Conservation (phyloP, 2,113 vertebrate genomes). For the Pheucticus melanocephalus region DNA sequence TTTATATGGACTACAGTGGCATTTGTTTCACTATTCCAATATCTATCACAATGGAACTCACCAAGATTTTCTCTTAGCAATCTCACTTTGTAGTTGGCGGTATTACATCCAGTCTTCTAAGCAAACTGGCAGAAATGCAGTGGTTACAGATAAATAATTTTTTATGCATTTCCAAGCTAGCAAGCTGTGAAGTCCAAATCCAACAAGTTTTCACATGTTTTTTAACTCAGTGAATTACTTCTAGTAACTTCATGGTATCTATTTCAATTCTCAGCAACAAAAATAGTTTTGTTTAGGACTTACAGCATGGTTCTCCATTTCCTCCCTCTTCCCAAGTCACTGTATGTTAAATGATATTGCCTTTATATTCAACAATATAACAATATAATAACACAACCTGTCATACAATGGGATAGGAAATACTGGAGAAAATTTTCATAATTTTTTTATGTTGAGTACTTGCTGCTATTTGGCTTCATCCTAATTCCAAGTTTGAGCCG, state of each 20-base stretch:
- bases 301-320: constrained; percentile 5
- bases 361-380: constrained; percentile 14
- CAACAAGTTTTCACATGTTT: not conserved
- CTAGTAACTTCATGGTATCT: not conserved
- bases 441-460: not conserved
- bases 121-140: not conserved
- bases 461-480: constrained; percentile 6
- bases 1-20: not conserved
- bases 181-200: not conserved
- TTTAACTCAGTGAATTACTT: not conserved
- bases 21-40: constrained; percentile 23
- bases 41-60: constrained; percentile 22
- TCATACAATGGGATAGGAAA: constrained; percentile 34
- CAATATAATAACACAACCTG: not conserved
- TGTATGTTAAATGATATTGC: constrained; percentile 19
- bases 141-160: not conserved
- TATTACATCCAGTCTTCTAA: not conserved
- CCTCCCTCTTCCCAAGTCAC: not conserved
- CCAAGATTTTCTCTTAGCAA: not conserved
- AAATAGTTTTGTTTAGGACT: constrained; percentile 20
- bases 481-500: not conserved
- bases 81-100: constrained; percentile 26
- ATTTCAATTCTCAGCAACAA: not conserved
- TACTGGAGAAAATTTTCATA: constrained; percentile 10
- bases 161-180: not conserved